phyloP scores from a whole-genome alignment of 2,797 vertebrate genomes.

The Hypotaenidia philippensis region DNA sequence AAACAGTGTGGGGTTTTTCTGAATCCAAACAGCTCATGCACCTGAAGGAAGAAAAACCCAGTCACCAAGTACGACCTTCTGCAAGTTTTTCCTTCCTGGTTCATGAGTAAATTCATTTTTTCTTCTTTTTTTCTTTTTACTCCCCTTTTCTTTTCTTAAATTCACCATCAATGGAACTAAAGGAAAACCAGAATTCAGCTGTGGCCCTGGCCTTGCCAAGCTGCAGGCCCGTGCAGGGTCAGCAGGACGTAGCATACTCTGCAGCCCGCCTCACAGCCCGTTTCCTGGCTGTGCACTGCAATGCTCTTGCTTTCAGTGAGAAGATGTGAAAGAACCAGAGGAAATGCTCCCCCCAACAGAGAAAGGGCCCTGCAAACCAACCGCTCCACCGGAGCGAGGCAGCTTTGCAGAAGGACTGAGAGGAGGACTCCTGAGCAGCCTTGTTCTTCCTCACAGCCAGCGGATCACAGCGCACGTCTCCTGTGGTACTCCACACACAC shows the following conservation, averaged over 20 bases:
- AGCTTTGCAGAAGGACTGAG: background rate
- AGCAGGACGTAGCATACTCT: fast-evolving
- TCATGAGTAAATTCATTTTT: background rate
- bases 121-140: fast-evolving
- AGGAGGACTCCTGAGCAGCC: background rate
- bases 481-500: background rate
- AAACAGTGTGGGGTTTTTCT: background rate
- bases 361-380: background rate
- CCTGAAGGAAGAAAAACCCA: background rate
- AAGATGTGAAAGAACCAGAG: background rate
- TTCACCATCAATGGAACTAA: background rate
- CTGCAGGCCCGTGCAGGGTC: background rate
- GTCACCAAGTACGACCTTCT: background rate
- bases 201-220: background rate
- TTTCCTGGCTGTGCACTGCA: background rate
- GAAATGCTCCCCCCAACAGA: background rate
- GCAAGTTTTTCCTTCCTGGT: background rate
- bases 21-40: background rate
- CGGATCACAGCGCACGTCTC: background rate
- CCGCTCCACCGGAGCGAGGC: fast-evolving
- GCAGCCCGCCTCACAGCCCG: fast-evolving
- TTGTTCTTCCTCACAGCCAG: background rate
- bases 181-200: background rate
- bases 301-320: fast-evolving
- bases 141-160: background rate